phyloP scores from a whole-genome alignment of 2,113 vertebrate genomes.

The Varanus komodoensis region DNA sequence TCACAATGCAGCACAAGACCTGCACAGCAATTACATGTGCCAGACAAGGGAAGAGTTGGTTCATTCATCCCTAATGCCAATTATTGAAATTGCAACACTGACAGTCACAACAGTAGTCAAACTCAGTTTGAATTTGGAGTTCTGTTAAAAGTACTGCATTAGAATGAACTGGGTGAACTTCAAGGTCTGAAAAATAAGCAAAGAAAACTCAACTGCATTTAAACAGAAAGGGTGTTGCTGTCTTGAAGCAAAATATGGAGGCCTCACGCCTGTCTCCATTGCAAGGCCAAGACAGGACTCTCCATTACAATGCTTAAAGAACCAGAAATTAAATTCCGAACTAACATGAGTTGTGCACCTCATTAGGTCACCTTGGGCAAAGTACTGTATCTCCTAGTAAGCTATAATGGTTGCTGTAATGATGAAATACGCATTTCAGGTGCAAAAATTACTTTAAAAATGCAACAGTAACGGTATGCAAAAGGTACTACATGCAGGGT shows the following conservation, averaged over 20 bases:
- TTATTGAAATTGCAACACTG: too few species aligned
- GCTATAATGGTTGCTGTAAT: too few species aligned
- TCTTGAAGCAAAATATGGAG: not conserved
- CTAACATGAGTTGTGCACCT: not conserved
- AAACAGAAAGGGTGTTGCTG: not conserved
- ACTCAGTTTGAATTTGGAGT: not conserved
- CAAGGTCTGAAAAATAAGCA: not conserved
- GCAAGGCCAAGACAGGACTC: not conserved
- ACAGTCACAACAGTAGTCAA: not conserved
- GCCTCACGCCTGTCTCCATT: not conserved
- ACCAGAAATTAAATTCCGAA: not conserved
- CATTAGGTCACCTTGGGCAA: not conserved
- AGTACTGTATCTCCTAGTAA: not conserved
- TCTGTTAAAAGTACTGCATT: not conserved
- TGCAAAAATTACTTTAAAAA: too few species aligned
- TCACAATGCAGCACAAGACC: not conserved
- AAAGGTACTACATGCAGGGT: not conserved
- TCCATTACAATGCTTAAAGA: too few species aligned
- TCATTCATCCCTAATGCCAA: not conserved
- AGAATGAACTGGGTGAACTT: not conserved
- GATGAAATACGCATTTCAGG: too few species aligned
- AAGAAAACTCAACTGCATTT: not conserved
- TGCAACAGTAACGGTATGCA: too few species aligned
- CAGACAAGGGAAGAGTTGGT: not conserved
- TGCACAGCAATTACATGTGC: not conserved